Evolutionary conservation across 2,113 vertebrate genomes (phyloP), one percentile per base, ranked within the genome.

Genomic region (Neodon shergylaensis): DNA sequence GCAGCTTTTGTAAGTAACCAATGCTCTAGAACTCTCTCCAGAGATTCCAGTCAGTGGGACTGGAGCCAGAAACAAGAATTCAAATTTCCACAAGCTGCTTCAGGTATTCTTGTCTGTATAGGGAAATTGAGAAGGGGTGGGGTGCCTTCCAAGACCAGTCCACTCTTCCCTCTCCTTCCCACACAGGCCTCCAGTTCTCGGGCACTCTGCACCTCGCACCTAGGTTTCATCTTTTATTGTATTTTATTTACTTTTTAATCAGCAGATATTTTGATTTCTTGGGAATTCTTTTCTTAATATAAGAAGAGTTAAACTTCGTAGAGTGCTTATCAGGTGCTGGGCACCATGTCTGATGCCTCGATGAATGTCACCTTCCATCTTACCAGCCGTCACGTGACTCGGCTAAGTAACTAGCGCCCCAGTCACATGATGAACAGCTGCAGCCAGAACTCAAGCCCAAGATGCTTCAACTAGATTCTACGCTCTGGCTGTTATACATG

Each of bases 181-280:
- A 58, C 21, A 81, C 28, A 21, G 22, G 31, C 39, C 79, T 49
- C 66, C 7, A 39, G 28, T 76, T 88, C 49, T 82, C 79, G 19
- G n/a, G 26, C 39, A 39, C 21, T 92, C 44, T 44, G 33, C 63
- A 65, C 31, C 74, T 70, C 81, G n/a, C 58, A 76, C 58, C 22
- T 19, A 72, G 70, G 21, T 26, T 92, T 79, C 73, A 39, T 65
- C 33, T 49, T 91, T 70, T 58, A 58, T 19, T 58, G 5, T 58
- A 58, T 70, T 70, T n/a, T 33, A 7, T 72, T 14, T n/a, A 28
- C 79, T 73, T n/a, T n/a, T 17, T 26, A 28, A 78, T 70, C 33
- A 31, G 44, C 7, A 61, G 10, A 74, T 72, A 21, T 49, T 88
- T 95, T 58, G 70, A 36, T 90, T 88, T 54, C 76, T 97, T 88